Conservation (phyloP, 2,888 invertebrate genomes). For the Sericinus montela region DNA sequence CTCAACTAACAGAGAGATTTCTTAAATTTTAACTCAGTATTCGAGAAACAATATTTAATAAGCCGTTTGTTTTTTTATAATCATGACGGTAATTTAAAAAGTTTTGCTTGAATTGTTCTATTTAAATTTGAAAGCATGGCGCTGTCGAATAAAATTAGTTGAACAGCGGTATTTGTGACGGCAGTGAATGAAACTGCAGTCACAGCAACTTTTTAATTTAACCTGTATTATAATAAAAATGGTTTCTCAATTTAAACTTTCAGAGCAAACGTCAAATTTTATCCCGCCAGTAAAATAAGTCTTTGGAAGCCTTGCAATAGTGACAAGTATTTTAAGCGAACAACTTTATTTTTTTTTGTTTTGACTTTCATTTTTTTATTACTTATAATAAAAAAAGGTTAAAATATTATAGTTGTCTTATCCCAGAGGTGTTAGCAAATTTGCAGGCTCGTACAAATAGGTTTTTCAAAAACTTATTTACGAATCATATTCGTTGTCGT, state of each 20-base stretch:
- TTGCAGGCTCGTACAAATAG: too few relatives aligned
- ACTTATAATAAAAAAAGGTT: too few relatives aligned
- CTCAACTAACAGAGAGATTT: too few relatives aligned
- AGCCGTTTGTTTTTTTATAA: background rate
- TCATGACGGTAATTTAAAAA: constrained; percentile 2
- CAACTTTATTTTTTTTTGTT: too few relatives aligned
- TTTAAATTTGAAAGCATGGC: constrained; percentile 1
- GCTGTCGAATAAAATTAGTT: constrained; percentile 28
- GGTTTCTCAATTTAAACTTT: constrained; percentile 43
- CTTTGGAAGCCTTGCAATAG: constrained; percentile 8
- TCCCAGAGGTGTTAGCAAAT: too few relatives aligned
- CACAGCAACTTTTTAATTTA: background rate
- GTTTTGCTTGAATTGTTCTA: background rate
- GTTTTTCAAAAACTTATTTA: too few relatives aligned
- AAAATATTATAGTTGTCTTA: too few relatives aligned
- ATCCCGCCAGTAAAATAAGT: constrained; percentile 34
- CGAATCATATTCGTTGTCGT: too few relatives aligned
- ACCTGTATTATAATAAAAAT: background rate
- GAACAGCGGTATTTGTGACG: constrained; percentile 20
- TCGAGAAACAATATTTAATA: background rate
- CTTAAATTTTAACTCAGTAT: too few relatives aligned
- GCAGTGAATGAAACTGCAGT: background rate
- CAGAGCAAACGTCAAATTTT: constrained; percentile 48
- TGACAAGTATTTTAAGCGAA: too few relatives aligned
- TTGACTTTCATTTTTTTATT: too few relatives aligned